Evolutionary conservation across 2,113 vertebrate genomes (phyloP), one percentile per base, ranked within the genome.

Genomic region (Arothron firmamentum): DNA sequence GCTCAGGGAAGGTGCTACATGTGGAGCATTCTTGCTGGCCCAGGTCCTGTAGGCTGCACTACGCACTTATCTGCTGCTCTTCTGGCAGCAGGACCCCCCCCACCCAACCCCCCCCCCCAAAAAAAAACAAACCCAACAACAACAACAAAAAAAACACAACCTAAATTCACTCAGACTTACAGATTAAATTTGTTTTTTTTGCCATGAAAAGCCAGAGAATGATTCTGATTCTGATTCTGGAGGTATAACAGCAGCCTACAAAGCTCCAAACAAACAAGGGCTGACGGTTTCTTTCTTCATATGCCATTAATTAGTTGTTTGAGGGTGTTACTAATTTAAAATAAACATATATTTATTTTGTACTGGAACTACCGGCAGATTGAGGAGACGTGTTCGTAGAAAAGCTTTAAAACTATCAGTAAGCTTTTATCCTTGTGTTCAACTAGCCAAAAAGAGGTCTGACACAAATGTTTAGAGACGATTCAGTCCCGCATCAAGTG

Each of bases 281-380:
- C 59, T 67, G 12, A 72, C 49, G 66, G 70, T 66, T 18, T 77
- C 65, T 62, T 42, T 62, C 61, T 70, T 68, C 59, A 62, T 56
- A 77, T 52, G 47, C 21, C 41, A 3, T 57, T 12, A 42, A 41
- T 47, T 43, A 69, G 57, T 28, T 43, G 28, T 34, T 48, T 34
- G 20, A 68, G 54, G 63, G 42, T 66, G 15, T 16, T 53, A 49
- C 70, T 63, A 48, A 70, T 80, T 63, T 75, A 79, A 80, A 80
- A 74, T 67, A 67, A 56, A 75, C 34, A 66, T 61, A 67, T 18
- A 48, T 17, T 4, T 52, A 53, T 70, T 67, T 89, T 89, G 71
- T 87, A 88, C 83, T 80, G 81, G 52, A 67, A 68, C 55, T 59
- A 57, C 77, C 25, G 57, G 59, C 34, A 59, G 56, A 47, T 70